phyloP scores from a whole-genome alignment of 2,797 vertebrate genomes.

The Enteromius afrohamiltoni region DNA sequence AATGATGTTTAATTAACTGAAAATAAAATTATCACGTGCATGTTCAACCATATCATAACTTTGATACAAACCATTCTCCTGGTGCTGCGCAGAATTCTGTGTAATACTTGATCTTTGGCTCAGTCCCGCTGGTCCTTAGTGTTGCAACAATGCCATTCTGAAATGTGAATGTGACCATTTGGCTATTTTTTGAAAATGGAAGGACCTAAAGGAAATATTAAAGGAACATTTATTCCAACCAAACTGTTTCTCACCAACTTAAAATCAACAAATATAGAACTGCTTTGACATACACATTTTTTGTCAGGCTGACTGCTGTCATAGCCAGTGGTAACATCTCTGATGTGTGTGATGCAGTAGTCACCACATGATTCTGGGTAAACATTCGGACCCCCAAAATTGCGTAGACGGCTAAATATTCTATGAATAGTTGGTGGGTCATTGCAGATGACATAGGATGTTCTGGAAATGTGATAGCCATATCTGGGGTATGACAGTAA shows the following conservation, averaged over 20 bases:
- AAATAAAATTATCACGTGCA: too few species aligned
- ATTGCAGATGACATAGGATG: constrained; percentile 91
- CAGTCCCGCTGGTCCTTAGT: constrained; percentile 93
- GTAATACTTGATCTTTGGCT: constrained; percentile 97
- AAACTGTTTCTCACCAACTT: background rate
- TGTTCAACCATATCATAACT: background rate
- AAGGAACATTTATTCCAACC: background rate
- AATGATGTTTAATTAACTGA: background rate
- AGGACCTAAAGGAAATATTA: constrained; percentile 78
- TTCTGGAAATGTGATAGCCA: constrained; percentile 89
- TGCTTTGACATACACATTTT: constrained; percentile 79
- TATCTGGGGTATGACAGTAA: constrained; percentile 77
- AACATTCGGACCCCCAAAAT: constrained; percentile 75
- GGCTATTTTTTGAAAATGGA: constrained; percentile 86
- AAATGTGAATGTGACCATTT: constrained; percentile 95
- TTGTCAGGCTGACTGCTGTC: constrained; percentile 86
- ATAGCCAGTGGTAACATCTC: constrained; percentile 90
- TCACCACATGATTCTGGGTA: constrained; percentile 85
- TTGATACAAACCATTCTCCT: constrained; percentile 80
- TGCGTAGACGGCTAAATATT: constrained; percentile 88
- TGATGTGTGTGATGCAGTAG: constrained; percentile 78
- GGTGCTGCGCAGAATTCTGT: constrained; percentile 88
- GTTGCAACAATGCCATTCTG: constrained; percentile 91
- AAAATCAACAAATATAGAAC: background rate
- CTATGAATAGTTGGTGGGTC: constrained; percentile 84